Percentiles rank a stretch among this genome's conserved stretches.
Evolutionary conservation across 2,888 invertebrate species (phyloP).

Genomic region (Hanleya hanleyi): DNA sequence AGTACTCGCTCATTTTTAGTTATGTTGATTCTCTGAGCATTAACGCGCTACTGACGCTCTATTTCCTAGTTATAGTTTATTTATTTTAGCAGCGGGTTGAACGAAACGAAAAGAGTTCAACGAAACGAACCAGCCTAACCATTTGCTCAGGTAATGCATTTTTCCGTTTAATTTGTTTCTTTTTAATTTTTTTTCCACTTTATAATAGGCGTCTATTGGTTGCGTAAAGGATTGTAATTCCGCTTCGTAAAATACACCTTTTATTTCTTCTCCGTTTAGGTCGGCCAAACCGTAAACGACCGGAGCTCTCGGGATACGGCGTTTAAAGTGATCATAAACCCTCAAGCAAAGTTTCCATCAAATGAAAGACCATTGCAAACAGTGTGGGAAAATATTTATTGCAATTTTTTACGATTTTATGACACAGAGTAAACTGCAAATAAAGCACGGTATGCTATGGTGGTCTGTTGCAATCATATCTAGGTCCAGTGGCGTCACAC

Average conservation of each 20-base stretch:
- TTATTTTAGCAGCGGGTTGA: background rate
- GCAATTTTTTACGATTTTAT: too few relatives aligned
- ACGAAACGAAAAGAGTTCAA: background rate
- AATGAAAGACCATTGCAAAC: too few relatives aligned
- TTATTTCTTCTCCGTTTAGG: background rate
- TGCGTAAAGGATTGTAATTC: background rate
- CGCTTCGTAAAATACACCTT: background rate
- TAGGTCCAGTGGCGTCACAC: too few relatives aligned
- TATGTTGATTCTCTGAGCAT: too few relatives aligned
- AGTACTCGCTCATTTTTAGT: too few relatives aligned
- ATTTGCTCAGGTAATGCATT: background rate
- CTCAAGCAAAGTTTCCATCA: too few relatives aligned
- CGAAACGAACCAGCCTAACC: background rate
- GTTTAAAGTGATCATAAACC: too few relatives aligned
- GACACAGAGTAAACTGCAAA: too few relatives aligned
- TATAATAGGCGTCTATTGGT: background rate
- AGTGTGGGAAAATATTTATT: too few relatives aligned
- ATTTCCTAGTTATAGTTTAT: background rate
- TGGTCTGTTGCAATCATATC: too few relatives aligned
- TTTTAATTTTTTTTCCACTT: background rate
- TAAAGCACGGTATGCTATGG: too few relatives aligned
- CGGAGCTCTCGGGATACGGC: background rate
- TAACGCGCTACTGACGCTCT: too few relatives aligned
- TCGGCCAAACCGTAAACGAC: background rate
- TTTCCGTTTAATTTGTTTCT: background rate